Evolutionary conservation across 2,888 invertebrate genomes (phyloP).

Genomic region (Eugnorisma glareosa): DNA sequence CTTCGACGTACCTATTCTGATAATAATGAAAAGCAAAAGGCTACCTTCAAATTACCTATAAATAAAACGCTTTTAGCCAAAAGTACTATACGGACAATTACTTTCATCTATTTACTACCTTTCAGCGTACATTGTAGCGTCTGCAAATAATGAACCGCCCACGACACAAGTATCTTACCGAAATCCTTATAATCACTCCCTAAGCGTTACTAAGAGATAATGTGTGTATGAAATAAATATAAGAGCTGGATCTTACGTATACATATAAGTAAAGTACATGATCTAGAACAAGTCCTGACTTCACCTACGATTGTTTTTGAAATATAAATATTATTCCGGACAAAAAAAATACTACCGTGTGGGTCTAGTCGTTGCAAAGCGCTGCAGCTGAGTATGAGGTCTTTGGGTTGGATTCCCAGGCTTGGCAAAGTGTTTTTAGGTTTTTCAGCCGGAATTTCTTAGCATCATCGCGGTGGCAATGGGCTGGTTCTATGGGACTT

Average conservation of each 20-base stretch:
- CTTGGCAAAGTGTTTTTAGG: background rate
- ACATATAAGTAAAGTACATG: background rate
- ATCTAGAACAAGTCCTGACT: conserved; percentile 7
- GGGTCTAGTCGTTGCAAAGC: background rate
- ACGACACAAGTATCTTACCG: background rate
- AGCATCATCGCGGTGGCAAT: background rate
- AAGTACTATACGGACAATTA: background rate
- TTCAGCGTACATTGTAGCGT: background rate
- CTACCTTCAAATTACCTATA: background rate
- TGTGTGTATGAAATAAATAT: conserved; percentile 1
- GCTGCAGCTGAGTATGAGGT: background rate
- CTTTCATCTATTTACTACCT: background rate
- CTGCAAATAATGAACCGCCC: conserved; percentile 12
- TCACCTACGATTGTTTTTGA: background rate
- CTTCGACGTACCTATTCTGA: background rate
- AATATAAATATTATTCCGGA: too few species aligned
- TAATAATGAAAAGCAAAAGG: background rate
- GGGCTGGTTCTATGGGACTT: background rate
- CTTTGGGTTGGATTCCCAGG: background rate
- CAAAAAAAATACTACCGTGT: background rate
- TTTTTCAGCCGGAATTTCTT: background rate
- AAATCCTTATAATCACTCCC: conserved; percentile 15
- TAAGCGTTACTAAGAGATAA: conserved; percentile 21
- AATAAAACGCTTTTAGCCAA: background rate
- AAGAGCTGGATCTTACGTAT: background rate